Conservation (phyloP, 2,113 vertebrate species). For the Sebastes schlegelii region DNA sequence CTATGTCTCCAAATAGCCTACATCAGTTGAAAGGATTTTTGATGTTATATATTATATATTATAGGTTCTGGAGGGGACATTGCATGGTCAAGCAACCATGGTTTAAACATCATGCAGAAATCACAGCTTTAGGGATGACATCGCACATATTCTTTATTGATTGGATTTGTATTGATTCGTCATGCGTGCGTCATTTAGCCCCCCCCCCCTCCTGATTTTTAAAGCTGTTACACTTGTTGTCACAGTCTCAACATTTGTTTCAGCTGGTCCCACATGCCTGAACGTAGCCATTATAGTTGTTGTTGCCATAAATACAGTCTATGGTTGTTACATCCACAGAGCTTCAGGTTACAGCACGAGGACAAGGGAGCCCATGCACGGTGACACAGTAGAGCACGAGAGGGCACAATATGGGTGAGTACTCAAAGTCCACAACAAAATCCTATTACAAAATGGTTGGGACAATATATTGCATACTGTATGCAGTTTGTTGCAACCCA, state of each 20-base stretch:
- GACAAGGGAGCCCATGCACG: conserved; percentile 14
- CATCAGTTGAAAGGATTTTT: background rate
- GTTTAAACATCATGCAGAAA: background rate
- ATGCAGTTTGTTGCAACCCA: background rate
- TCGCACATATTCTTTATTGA: background rate
- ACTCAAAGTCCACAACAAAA: background rate
- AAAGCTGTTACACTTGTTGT: background rate
- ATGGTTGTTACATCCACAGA: conserved; percentile 13
- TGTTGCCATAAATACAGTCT: no score
- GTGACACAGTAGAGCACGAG: conserved; percentile 8
- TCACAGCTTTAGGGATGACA: background rate
- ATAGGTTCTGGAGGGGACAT: background rate
- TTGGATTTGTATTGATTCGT: background rate
- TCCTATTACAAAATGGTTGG: background rate
- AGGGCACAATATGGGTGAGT: conserved; percentile 73
- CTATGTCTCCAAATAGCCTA: background rate
- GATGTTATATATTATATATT: background rate
- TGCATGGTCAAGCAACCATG: background rate
- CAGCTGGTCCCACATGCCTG: conserved; percentile 47
- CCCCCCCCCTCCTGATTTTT: background rate
- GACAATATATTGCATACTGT: background rate
- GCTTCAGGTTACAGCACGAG: conserved; percentile 56
- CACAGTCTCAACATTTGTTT: background rate
- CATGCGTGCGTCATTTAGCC: no score
- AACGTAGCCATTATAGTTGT: conserved; percentile 33